phyloP scores from a whole-genome alignment of 2,888 invertebrate genomes.

The Diabrotica balteata region DNA sequence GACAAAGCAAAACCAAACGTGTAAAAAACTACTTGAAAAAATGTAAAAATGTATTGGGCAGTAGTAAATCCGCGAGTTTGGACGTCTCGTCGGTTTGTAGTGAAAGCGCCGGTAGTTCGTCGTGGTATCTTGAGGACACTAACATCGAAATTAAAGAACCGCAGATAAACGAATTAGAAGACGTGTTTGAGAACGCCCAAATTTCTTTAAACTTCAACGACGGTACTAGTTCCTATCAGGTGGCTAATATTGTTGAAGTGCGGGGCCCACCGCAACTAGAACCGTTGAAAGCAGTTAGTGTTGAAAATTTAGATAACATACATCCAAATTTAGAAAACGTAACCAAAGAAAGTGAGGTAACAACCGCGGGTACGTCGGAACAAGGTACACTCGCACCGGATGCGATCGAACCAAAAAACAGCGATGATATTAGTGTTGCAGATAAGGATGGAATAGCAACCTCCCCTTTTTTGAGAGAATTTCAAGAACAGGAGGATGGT shows the following conservation, averaged over 20 bases:
- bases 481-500: conserved; percentile 55
- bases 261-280: conserved; percentile 36
- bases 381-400: neutral
- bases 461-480: conserved; percentile 55
- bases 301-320: conserved; percentile 5
- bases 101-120: conserved; percentile 40
- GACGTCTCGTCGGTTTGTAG: conserved; percentile 38
- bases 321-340: conserved; percentile 17
- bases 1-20: conserved; percentile 64
- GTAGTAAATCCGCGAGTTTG: conserved; percentile 38
- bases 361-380: neutral
- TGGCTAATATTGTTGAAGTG: conserved; percentile 53
- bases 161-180: conserved; percentile 52
- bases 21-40: conserved; percentile 64
- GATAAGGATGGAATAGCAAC: conserved; percentile 33
- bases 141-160: conserved; percentile 48
- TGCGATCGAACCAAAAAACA: neutral
- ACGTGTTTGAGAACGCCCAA: conserved; percentile 50
- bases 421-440: conserved; percentile 16
- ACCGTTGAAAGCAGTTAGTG: conserved; percentile 6
- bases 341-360: neutral
- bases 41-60: conserved; percentile 62
- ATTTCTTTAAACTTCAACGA: conserved; percentile 36
- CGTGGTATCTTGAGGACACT: conserved; percentile 51
- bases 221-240: conserved; percentile 41